phyloP scores from a whole-genome alignment of 2,797 vertebrate species.

The Agapornis canus region DNA sequence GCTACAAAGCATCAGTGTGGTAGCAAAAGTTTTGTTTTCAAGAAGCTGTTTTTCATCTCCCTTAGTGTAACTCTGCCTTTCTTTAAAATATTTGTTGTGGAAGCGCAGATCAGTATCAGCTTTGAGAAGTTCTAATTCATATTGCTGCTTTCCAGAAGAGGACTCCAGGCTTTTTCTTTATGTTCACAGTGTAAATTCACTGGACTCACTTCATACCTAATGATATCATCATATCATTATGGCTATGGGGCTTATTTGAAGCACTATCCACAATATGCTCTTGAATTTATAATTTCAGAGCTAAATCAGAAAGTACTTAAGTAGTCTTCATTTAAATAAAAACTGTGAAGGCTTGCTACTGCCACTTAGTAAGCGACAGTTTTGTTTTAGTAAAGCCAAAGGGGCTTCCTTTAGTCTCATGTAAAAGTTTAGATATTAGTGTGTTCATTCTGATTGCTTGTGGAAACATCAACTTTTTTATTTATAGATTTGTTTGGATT shows the following conservation, averaged over 20 bases:
- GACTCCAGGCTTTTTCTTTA: background rate
- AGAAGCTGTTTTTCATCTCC: fast-evolving
- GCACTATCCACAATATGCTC: background rate
- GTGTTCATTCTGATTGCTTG: background rate
- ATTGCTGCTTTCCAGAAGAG: background rate
- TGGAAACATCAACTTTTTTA: background rate
- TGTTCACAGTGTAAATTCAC: background rate
- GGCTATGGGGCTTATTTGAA: background rate
- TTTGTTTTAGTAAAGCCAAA: background rate
- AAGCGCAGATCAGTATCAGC: background rate
- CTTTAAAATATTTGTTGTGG: background rate
- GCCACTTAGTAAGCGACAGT: background rate
- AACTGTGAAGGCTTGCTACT: background rate
- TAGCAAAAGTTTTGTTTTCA: background rate
- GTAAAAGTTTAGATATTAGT: background rate
- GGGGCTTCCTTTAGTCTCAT: background rate
- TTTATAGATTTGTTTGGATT: background rate
- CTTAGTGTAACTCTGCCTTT: background rate
- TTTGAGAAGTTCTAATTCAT: background rate
- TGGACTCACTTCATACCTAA: background rate
- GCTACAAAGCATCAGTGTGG: background rate
- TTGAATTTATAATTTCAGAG: background rate
- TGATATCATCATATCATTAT: background rate
- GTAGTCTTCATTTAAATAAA: background rate
- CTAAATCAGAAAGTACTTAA: background rate